A percentile compares a stretch with the other conserved stretches of the same genome.
Evolutionary conservation across 2,797 vertebrate genomes (phyloP).

Genomic region (Molossus molossus): DNA sequence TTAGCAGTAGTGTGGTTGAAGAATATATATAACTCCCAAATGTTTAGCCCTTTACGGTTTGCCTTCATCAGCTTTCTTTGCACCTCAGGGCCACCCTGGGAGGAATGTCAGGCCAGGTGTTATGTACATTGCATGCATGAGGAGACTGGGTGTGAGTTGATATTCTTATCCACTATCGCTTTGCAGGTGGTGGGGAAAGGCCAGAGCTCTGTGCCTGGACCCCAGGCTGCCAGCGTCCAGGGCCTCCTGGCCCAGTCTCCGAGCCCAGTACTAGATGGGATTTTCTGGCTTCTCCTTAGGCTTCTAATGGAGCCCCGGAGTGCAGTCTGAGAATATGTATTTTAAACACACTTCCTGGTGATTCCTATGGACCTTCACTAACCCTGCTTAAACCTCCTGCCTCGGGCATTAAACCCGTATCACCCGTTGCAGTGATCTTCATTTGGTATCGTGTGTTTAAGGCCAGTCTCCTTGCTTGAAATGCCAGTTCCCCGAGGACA

Average conservation of each 20-base stretch:
- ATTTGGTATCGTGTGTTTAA: neutral
- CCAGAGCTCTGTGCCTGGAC: neutral
- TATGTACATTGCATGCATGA: neutral
- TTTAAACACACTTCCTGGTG: neutral
- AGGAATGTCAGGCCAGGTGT: neutral
- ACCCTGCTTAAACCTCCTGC: neutral
- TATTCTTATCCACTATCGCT: neutral
- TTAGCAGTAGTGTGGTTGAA: neutral
- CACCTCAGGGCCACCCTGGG: neutral
- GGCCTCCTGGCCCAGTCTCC: neutral
- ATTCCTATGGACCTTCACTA: neutral
- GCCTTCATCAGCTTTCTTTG: neutral
- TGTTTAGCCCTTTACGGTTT: neutral
- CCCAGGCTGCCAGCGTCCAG: neutral
- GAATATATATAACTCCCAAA: neutral
- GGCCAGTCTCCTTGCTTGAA: neutral
- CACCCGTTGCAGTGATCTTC: neutral
- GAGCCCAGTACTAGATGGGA: neutral
- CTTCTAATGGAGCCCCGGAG: too few relatives aligned
- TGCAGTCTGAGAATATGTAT: neutral
- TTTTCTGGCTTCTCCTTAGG: neutral
- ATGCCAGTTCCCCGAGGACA: neutral
- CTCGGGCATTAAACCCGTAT: neutral
- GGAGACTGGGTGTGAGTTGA: neutral
- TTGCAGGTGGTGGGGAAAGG: neutral